Evolutionary conservation across 2,797 vertebrate genomes (phyloP).

Genomic region (Gallinago solitaria): DNA sequence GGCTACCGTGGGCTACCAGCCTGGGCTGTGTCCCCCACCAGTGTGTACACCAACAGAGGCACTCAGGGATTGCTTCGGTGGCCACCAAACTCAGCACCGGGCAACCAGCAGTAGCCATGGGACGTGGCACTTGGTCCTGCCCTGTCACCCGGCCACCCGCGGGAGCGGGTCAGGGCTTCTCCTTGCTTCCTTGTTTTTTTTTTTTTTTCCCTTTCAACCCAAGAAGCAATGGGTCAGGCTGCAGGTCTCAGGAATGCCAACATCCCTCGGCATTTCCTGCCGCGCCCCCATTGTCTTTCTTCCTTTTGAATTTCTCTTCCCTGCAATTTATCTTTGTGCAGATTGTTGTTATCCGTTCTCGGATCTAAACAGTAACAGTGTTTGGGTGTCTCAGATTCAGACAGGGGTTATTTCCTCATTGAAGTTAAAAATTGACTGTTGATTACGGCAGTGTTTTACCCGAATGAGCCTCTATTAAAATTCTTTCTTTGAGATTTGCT

Average conservation of each 20-base stretch:
- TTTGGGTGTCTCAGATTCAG: neutral
- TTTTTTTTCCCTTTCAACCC: too few relatives aligned
- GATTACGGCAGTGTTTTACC: neutral
- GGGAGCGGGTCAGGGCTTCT: neutral
- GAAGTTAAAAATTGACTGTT: neutral
- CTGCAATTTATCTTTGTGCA: neutral
- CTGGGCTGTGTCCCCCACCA: fast-evolving
- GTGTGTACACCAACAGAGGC: neutral
- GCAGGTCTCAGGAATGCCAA: neutral
- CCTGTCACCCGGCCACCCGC: fast-evolving
- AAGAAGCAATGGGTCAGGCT: neutral
- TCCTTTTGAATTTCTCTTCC: neutral
- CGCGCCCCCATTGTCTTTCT: neutral
- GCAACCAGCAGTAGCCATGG: neutral
- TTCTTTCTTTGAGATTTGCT: neutral
- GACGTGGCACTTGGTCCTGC: neutral
- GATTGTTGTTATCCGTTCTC: neutral
- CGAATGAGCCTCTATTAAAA: neutral
- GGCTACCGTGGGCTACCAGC: neutral
- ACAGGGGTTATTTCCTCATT: neutral
- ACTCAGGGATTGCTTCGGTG: fast-evolving
- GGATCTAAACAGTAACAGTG: neutral
- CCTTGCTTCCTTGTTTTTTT: neutral
- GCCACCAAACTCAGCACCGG: neutral
- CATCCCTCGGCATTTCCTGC: neutral